A percentile compares a stretch with the other conserved stretches of the same genome.
Evolutionary conservation across 2,113 vertebrate genomes (phyloP).

Genomic region (Ailuropoda melanoleuca): DNA sequence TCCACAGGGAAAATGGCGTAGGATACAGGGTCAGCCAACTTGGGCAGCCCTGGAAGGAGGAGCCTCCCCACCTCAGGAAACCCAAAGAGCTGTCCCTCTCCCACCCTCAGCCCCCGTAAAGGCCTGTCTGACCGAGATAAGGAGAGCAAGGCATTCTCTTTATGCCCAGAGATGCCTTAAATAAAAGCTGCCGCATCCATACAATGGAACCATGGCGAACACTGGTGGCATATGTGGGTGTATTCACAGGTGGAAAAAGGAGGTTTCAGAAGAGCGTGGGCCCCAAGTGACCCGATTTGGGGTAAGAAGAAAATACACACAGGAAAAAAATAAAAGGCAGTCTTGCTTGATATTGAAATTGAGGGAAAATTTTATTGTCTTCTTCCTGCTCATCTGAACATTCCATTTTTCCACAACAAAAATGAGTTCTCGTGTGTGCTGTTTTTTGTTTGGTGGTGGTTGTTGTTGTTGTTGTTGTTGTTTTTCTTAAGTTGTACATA

Average conservation of each 20-base stretch:
- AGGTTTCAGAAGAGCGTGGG: not conserved
- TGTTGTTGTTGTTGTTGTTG: not conserved
- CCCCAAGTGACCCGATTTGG: not conserved
- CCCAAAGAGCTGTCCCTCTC: not conserved
- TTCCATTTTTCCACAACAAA: not conserved
- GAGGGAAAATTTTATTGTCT: not conserved
- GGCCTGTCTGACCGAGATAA: not conserved
- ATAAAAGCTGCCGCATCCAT: not conserved
- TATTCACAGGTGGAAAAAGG: not conserved
- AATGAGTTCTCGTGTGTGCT: not conserved
- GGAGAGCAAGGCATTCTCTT: not conserved
- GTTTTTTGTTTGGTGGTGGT: not conserved
- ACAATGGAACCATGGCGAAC: rapidly evolving
- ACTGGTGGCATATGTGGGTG: too few species aligned
- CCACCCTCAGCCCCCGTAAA: not conserved
- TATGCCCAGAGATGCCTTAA: not conserved
- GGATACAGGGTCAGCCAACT: not conserved
- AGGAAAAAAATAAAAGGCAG: not conserved
- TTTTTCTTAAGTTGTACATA: not conserved
- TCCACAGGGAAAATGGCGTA: not conserved
- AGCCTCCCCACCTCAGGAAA: not conserved
- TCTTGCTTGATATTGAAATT: not conserved
- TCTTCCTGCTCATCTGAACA: not conserved
- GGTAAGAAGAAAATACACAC: not conserved
- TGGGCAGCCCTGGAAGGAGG: not conserved